These are phyloP conservation scores for Dipodomys spectabilis DNA, from an alignment of 2,113 vertebrate genomes.

Conservation along the genomic window DNA sequence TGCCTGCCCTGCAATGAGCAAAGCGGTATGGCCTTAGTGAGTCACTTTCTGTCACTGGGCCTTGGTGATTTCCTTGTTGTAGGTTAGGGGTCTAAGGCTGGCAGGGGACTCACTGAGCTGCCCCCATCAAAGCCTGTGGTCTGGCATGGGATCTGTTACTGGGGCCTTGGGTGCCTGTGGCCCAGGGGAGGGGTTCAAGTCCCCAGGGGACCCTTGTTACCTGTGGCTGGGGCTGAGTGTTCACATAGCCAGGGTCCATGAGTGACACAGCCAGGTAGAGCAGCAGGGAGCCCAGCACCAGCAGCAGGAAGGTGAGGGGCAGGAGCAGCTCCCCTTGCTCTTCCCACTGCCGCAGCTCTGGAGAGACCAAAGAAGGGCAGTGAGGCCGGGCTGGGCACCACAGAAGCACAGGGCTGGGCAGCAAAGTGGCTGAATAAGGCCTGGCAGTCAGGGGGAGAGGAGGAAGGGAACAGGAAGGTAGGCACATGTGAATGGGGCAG, in stretches of 20 bases:
- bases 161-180: neutral
- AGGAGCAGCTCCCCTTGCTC: slow-evolving; percentile 88
- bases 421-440: neutral
- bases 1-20: neutral
- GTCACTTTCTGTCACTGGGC: neutral
- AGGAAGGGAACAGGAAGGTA: neutral
- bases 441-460: neutral
- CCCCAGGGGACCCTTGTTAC: slow-evolving; percentile 49
- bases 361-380: neutral
- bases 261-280: slow-evolving; percentile 95
- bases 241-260: slow-evolving; percentile 97
- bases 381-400: neutral
- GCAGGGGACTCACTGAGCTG: neutral
- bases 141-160: neutral
- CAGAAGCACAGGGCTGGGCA: neutral
- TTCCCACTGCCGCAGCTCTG: slow-evolving; percentile 91
- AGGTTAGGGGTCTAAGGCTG: neutral
- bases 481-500: neutral
- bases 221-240: slow-evolving; percentile 74
- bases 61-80: neutral
- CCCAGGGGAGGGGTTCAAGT: neutral
- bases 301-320: slow-evolving; percentile 89
- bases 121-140: neutral
- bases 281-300: slow-evolving; percentile 92
- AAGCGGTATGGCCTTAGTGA: neutral